phyloP scores from a whole-genome alignment of 2,113 vertebrate genomes.

The Hepsetus odoe region DNA sequence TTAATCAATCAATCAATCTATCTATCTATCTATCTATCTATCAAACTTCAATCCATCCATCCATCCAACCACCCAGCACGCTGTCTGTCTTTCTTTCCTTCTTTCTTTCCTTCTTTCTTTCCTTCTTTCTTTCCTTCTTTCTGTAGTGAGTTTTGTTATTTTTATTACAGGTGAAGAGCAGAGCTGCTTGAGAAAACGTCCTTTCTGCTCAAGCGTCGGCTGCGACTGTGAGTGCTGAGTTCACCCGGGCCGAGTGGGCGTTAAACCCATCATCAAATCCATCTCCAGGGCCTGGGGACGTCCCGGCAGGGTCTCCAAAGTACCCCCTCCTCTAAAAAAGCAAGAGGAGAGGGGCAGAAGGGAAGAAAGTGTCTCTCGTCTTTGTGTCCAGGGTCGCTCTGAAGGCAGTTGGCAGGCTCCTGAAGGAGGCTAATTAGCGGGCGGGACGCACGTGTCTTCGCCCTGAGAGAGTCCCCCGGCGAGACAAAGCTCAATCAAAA shows the following conservation, averaged over 20 bases:
- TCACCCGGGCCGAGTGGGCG: neutral
- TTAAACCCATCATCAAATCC: constrained; percentile 66
- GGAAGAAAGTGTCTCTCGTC: neutral
- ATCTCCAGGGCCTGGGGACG: constrained; percentile 64
- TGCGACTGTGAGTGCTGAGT: neutral
- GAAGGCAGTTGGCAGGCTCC: constrained; percentile 59
- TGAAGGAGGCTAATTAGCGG: constrained; percentile 70
- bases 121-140: too few species aligned
- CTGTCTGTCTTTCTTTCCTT: too few species aligned
- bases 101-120: too few species aligned
- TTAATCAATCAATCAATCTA: too few species aligned
- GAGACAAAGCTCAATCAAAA: constrained; percentile 70
- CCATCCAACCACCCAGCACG: too few species aligned
- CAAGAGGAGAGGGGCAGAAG: neutral
- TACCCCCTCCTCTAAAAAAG: constrained; percentile 14
- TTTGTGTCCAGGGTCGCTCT: constrained; percentile 44
- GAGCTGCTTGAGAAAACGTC: too few species aligned
- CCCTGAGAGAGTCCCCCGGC: constrained; percentile 65
- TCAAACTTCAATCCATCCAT: too few species aligned
- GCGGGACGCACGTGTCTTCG: constrained; percentile 65
- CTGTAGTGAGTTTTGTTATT: too few species aligned
- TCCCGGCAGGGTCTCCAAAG: constrained; percentile 27
- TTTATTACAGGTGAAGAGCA: too few species aligned
- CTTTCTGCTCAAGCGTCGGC: constrained; percentile 19
- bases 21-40: too few species aligned